phyloP scores from a whole-genome alignment of 2,888 invertebrate species.

The Platerodrilus igneus region DNA sequence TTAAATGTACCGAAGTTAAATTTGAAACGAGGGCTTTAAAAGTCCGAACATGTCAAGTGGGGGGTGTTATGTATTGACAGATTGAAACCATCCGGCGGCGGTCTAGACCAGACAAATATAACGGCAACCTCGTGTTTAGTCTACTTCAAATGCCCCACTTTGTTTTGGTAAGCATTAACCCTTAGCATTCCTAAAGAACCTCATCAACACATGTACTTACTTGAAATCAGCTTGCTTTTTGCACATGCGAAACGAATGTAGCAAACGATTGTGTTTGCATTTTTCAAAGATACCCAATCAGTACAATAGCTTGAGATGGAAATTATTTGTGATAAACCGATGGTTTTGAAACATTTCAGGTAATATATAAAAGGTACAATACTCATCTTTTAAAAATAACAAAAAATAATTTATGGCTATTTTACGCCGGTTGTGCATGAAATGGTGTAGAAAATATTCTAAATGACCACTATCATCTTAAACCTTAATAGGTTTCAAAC shows the following conservation, averaged over 20 bases:
- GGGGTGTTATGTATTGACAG: constrained; percentile 46
- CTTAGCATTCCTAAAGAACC: constrained; percentile 9
- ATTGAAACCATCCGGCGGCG: constrained; percentile 47
- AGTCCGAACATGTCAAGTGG: constrained; percentile 22
- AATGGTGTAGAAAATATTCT: neutral
- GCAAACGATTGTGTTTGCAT: too few species aligned
- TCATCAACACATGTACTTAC: too few species aligned
- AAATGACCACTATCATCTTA: constrained; percentile 13
- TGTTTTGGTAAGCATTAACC: constrained; percentile 13
- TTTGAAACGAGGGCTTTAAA: constrained; percentile 5
- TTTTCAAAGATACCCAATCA: too few species aligned
- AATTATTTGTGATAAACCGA: too few species aligned
- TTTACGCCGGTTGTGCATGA: neutral
- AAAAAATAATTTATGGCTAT: too few species aligned
- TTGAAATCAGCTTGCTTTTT: too few species aligned
- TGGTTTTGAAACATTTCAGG: too few species aligned
- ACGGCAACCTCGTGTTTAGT: constrained; percentile 41
- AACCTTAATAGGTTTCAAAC: constrained; percentile 8
- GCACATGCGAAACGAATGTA: too few species aligned
- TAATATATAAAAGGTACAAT: too few species aligned
- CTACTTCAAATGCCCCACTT: constrained; percentile 32
- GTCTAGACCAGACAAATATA: constrained; percentile 33
- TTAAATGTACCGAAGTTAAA: too few species aligned
- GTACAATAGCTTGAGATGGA: too few species aligned
- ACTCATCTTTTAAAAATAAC: too few species aligned